A percentile compares a stretch with the other conserved stretches of the same genome.
These are phyloP conservation scores for Misgurnus anguillicaudatus DNA, from an alignment of 2,113 vertebrate species.

Conservation along the genomic window DNA sequence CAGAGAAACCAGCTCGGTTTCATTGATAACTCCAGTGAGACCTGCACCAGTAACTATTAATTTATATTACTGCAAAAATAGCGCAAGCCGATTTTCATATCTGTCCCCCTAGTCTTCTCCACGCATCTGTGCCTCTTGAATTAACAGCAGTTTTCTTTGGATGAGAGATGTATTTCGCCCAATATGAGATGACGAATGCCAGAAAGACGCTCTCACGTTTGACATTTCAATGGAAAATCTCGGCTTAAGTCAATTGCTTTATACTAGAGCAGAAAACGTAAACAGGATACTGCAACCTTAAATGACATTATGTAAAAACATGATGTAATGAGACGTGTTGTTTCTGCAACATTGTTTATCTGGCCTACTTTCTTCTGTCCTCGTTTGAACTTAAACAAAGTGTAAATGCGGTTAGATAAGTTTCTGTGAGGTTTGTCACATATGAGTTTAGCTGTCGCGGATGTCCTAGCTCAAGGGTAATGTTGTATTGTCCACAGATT, in stretches of 20 bases:
- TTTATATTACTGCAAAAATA: slow-evolving; percentile 48
- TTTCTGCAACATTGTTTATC: slow-evolving; percentile 51
- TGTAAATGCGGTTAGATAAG: slow-evolving; percentile 28
- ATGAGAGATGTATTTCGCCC: slow-evolving; percentile 34
- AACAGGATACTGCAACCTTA: slow-evolving; percentile 57
- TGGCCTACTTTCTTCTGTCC: slow-evolving; percentile 50
- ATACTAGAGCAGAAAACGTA: slow-evolving; percentile 46
- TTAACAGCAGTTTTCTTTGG: slow-evolving; percentile 47
- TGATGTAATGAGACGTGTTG: slow-evolving; percentile 55
- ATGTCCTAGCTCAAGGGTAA: slow-evolving; percentile 5
- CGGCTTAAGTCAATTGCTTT: slow-evolving; percentile 44
- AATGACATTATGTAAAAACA: slow-evolving; percentile 55
- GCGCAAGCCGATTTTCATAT: slow-evolving; percentile 23
- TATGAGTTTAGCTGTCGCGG: background rate
- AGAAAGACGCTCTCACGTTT: slow-evolving; percentile 42
- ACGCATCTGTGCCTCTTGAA: slow-evolving; percentile 42
- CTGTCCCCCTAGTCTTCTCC: slow-evolving; percentile 11
- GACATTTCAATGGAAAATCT: slow-evolving; percentile 56
- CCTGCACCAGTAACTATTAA: slow-evolving; percentile 44
- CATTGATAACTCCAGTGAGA: slow-evolving; percentile 35
- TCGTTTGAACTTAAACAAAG: slow-evolving; percentile 32
- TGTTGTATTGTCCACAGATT: slow-evolving; percentile 13
- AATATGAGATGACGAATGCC: slow-evolving; percentile 47
- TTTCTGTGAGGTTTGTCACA: slow-evolving; percentile 17
- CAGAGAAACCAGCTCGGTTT: slow-evolving; percentile 4